Conservation (phyloP, 92 coral and sea anemone genomes). For the Blastomussa wellsi region DNA sequence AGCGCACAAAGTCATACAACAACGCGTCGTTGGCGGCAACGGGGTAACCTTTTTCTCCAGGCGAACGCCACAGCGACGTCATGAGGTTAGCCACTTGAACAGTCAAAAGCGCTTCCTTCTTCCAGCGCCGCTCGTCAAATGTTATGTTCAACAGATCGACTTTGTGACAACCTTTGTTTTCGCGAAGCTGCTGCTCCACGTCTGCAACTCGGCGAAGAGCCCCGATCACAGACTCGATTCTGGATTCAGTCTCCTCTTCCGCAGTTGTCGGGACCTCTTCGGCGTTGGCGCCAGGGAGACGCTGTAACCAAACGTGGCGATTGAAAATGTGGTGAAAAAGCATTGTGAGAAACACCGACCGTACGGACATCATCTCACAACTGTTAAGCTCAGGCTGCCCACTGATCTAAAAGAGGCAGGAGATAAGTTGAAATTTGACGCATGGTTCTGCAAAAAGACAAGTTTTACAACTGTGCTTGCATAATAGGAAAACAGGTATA, state of each 20-base stretch:
- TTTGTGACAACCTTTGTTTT: constrained; percentile 27
- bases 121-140: constrained; percentile 59
- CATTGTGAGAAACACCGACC: neutral
- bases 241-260: neutral
- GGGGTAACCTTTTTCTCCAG: constrained; percentile 37
- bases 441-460: neutral
- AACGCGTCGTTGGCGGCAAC: constrained; percentile 52
- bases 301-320: neutral
- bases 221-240: neutral
- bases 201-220: constrained; percentile 39
- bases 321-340: neutral
- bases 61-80: constrained; percentile 75
- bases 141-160: constrained; percentile 37
- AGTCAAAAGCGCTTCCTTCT: constrained; percentile 60
- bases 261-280: neutral
- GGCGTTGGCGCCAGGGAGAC: neutral
- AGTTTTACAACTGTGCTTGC: neutral
- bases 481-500: neutral
- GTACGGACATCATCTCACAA: neutral
- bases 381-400: too few relatives aligned
- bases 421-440: neutral
- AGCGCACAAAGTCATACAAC: constrained; percentile 57
- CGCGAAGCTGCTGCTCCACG: constrained; percentile 33
- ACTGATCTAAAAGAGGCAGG: neutral
- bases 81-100: constrained; percentile 74